Evolutionary conservation across 2,888 invertebrate species (phyloP), one percentile per base, ranked within the genome.

Genomic region (Athalia rosae): DNA sequence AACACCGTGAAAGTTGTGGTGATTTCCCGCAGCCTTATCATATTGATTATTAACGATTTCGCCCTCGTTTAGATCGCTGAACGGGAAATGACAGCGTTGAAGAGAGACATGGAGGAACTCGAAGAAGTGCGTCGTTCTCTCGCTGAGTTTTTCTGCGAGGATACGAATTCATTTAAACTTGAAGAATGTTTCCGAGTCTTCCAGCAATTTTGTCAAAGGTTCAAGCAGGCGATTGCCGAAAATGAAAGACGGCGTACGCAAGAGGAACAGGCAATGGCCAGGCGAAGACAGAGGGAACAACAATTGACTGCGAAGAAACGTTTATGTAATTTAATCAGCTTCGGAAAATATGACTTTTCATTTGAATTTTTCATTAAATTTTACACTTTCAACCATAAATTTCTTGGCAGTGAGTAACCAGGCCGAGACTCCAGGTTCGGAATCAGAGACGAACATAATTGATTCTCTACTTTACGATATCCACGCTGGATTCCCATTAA

Each of bases 101-200:
- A 96, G 86, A 92, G 94, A 76, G 95, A 95, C 82, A 94, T 98
- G 93, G 93, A 94, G 78, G 95, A 96, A 85, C 93, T 98, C 28
- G 97, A 97, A 83, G 92, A 92, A 15, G 93, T 97, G 79, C 93
- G 97, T 48, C 93, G 93, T 81, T 95, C 96, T 80, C 91, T 99
- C 58, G 94, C 97, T 0, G 95, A 96, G 74, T 98, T 98, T 91
- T 98, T 99, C 91, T 99, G 98, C 90, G 99, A 99, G 90, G 98
- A 98, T 86, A 93, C 94, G 0, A 94, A 93, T 74, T 93, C 95
- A 0, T 99, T 99, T 89, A 97, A 97, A 89, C 91, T 99, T 59
- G 98, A 99, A 88, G 98, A 99, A 88, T 98, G 98, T 87, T 97
- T 98, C 87, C 95, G 95, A 90, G 95, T 96, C 82, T 94, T 99